A percentile compares a stretch with the other conserved stretches of the same genome.
Evolutionary conservation across 2,888 invertebrate species (phyloP).

Genomic region (Melanotus villosus): DNA sequence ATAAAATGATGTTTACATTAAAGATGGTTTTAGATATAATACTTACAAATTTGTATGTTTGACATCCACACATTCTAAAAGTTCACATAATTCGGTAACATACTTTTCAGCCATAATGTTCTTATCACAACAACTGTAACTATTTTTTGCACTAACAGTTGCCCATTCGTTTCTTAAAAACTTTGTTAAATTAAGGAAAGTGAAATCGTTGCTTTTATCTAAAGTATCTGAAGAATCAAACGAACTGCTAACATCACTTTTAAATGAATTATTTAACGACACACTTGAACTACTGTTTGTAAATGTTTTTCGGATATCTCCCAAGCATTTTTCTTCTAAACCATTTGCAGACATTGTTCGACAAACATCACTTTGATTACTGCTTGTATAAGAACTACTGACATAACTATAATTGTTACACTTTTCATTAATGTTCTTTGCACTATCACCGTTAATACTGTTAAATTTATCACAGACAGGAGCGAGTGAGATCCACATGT

Average conservation of each 20-base stretch:
- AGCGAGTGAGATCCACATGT: constrained; percentile 61
- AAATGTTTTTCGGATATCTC: constrained; percentile 7
- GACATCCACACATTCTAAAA: constrained; percentile 81
- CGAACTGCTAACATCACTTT: constrained; percentile 35
- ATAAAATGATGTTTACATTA: no score
- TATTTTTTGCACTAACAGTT: constrained; percentile 35
- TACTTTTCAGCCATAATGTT: constrained; percentile 67
- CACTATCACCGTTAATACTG: constrained; percentile 50
- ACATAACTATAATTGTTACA: constrained; percentile 5
- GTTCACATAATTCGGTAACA: constrained; percentile 74
- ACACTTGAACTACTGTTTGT: constrained; percentile 29
- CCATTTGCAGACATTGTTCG: constrained; percentile 15
- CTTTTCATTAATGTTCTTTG: constrained; percentile 1
- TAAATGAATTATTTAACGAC: constrained; percentile 28
- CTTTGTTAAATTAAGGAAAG: constrained; percentile 52
- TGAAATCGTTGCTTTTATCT: constrained; percentile 50
- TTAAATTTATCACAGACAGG: constrained; percentile 56
- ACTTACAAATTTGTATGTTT: constrained; percentile 94
- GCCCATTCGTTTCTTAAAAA: constrained; percentile 51
- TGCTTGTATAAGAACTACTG: neutral
- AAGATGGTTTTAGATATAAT: constrained; percentile 32
- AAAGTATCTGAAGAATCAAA: constrained; percentile 30
- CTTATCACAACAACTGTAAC: constrained; percentile 47
- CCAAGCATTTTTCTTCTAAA: constrained; percentile 19
- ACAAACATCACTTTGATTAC: constrained; percentile 2